These are phyloP conservation scores for Epinephelus cyanopodus DNA, from an alignment of 2,113 vertebrate species.

Conservation along the genomic window DNA sequence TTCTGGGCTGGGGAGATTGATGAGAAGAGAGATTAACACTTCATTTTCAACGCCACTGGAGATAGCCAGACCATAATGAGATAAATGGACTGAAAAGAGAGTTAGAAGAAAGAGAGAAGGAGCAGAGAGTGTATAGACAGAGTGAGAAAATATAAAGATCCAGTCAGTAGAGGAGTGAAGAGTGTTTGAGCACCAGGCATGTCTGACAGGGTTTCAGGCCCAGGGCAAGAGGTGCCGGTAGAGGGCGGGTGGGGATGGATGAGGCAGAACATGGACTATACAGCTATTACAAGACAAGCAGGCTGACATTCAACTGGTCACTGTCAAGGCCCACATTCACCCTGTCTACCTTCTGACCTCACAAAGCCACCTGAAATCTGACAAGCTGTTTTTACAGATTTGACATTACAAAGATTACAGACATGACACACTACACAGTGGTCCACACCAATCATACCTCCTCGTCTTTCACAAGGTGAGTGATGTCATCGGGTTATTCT, in stretches of 20 bases:
- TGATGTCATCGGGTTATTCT: too few species aligned
- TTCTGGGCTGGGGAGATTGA: conserved; percentile 83
- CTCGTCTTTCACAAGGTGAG: too few species aligned
- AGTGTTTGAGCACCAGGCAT: conserved; percentile 24
- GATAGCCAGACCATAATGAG: conserved; percentile 80
- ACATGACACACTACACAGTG: too few species aligned
- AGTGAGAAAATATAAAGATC: conserved; percentile 47
- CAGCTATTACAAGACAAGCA: conserved; percentile 69
- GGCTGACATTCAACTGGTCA: conserved; percentile 44
- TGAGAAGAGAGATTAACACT: conserved; percentile 85
- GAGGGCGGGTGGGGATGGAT: conserved; percentile 2
- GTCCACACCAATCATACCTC: too few species aligned
- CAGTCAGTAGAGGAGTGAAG: conserved; percentile 24
- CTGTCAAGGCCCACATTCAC: conserved; percentile 14
- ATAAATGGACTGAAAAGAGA: conserved; percentile 77
- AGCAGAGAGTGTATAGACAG: conserved; percentile 30
- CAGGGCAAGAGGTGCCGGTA: conserved; percentile 6
- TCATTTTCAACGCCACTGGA: conserved; percentile 83
- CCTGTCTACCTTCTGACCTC: background rate
- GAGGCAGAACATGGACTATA: conserved; percentile 42
- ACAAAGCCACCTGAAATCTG: conserved; percentile 26
- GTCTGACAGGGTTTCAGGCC: conserved; percentile 43
- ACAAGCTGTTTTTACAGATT: conserved; percentile 1
- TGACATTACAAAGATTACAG: too few species aligned
- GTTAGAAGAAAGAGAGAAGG: conserved; percentile 32